These are phyloP conservation scores for Gallinago media DNA, from an alignment of 2,113 vertebrate genomes.

Conservation along the genomic window DNA sequence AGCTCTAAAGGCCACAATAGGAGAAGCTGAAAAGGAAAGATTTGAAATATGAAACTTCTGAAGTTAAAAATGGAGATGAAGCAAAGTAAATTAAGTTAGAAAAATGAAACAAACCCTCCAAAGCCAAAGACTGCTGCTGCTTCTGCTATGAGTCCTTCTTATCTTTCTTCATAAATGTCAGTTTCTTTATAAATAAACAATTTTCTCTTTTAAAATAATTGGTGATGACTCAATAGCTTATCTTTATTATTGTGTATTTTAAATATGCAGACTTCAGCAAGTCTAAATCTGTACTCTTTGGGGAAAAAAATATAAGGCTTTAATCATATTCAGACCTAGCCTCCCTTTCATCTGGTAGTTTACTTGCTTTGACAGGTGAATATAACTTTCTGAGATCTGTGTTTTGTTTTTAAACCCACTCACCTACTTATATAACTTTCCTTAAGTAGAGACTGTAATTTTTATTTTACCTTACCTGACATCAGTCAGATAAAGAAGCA, in stretches of 20 bases:
- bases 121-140: not conserved
- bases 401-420: not conserved
- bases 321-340: not conserved
- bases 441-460: not conserved
- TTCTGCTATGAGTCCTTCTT: not conserved
- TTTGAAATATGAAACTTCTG: not conserved
- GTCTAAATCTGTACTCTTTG: not conserved
- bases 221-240: not conserved
- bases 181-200: not conserved
- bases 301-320: not conserved
- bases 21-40: not conserved
- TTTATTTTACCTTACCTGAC: not conserved
- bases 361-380: conserved; percentile 1
- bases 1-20: not conserved
- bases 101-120: not conserved
- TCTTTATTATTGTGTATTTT: not conserved
- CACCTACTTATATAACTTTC: not conserved
- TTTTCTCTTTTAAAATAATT: not conserved
- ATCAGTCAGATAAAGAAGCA: not conserved
- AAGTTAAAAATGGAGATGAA: not conserved
- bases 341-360: not conserved
- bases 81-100: not conserved
- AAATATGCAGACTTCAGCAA: not conserved
- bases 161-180: not conserved
- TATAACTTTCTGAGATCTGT: not conserved